Conservation (phyloP, 2,797 vertebrate genomes). For the Sphenopsis melanotis region DNA sequence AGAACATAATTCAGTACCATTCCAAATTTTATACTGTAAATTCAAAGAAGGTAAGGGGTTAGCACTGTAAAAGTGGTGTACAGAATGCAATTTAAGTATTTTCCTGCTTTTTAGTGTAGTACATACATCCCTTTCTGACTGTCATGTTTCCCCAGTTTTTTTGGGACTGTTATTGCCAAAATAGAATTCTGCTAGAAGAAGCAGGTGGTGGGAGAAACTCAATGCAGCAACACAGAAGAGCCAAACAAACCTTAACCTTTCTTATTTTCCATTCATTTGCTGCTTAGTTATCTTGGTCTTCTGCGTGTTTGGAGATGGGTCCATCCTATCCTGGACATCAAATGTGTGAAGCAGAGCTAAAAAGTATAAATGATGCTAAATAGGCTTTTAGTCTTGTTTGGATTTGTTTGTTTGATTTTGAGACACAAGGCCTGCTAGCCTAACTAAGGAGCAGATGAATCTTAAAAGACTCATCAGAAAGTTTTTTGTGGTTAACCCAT, state of each 20-base stretch:
- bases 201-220: neutral
- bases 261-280: neutral
- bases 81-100: neutral
- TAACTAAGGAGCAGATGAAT: fast-evolving
- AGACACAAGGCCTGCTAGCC: neutral
- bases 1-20: neutral
- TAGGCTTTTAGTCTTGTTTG: neutral
- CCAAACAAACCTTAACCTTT: neutral
- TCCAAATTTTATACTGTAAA: neutral
- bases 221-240: neutral
- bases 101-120: neutral
- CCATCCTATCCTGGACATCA: neutral
- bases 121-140: neutral
- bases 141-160: neutral
- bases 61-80: neutral
- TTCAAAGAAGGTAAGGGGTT: neutral
- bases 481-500: neutral
- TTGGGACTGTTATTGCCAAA: neutral
- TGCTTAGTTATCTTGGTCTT: neutral
- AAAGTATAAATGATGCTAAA: neutral
- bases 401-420: neutral
- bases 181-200: neutral
- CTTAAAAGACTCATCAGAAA: neutral
- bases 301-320: neutral
- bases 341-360: neutral